Evolutionary conservation across 2,797 vertebrate species (phyloP), one percentile per base, ranked within the genome.

Genomic region (Oceanodroma leucorhoa): DNA sequence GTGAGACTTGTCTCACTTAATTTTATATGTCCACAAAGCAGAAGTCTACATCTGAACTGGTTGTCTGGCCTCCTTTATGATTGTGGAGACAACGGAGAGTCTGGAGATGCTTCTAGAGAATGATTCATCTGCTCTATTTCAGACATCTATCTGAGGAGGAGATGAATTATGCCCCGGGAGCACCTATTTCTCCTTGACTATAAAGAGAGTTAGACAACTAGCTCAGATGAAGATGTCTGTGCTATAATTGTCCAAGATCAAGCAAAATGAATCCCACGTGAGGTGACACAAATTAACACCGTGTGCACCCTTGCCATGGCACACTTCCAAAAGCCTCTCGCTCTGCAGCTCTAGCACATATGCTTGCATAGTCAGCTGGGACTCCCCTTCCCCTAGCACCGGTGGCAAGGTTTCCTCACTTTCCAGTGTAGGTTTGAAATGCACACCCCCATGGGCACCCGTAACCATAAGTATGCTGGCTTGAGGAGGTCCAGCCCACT

Each of bases 41-140:
- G 73, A 89, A 93, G 36, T 57, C 83, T 94, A 55, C 67, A 79
- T 67, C 64, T 90, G 64, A 67, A 73, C 48, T 64, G 43, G 70
- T 90, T 87, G 89, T 87, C 92, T 95, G 93, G 75, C 60, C 73
- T 92, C 67, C 88, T 95, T 96, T 93, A 92, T 83, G 89, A 43
- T 62, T 64, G 58, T 87, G 75, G 78, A 89, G 90, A 95, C 83
- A 94, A 76, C 0, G 0, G 50, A 72, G 51, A 92, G 75, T 89
- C 86, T 90, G 73, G 62, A 95, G 62, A 38, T 77, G 50, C 78
- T 92, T 94, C 90, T 93, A 45, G 89, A 89, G 62, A 84, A 84
- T 92, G 60, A 96, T 89, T 97, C 81, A 95, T 93, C 86, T 55
- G 75, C 81, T 96, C 81, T 82, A 5, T 87, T 95, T 89, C 69